These are phyloP conservation scores for Pteruthius melanotis DNA, from an alignment of 2,113 vertebrate species.

Conservation along the genomic window DNA sequence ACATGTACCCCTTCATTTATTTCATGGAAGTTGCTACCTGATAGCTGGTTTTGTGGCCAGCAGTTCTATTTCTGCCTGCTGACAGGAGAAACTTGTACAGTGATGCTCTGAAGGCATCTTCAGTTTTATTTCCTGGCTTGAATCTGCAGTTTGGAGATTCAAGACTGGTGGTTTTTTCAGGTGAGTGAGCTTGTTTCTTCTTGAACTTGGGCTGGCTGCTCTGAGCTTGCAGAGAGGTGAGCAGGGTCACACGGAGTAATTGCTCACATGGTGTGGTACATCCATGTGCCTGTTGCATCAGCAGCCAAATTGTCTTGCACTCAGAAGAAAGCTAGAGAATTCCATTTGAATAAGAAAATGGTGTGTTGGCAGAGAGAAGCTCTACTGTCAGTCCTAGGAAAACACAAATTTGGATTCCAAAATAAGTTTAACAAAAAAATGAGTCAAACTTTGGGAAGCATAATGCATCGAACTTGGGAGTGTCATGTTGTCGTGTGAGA, in stretches of 20 bases:
- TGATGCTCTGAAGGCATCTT: neutral
- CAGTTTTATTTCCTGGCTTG: neutral
- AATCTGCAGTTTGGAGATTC: neutral
- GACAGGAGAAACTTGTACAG: neutral
- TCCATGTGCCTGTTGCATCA: neutral
- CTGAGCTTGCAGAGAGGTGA: accelerated
- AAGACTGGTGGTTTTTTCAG: neutral
- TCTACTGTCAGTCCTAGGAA: neutral
- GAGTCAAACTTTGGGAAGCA: neutral
- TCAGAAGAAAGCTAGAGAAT: neutral
- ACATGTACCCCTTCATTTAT: neutral
- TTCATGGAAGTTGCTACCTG: neutral
- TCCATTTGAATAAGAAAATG: neutral
- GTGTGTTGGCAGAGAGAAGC: neutral
- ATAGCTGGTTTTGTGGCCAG: neutral
- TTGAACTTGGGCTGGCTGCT: neutral
- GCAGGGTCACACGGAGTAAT: neutral
- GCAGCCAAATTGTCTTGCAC: neutral
- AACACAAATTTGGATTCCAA: neutral
- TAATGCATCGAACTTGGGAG: neutral
- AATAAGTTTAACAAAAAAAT: neutral
- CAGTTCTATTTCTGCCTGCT: neutral
- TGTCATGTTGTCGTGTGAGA: neutral
- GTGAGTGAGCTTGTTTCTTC: neutral
- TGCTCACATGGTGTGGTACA: neutral